Base-by-base conservation (phyloP, 2,888 invertebrate genomes). In the Nomada fucata region DNA sequence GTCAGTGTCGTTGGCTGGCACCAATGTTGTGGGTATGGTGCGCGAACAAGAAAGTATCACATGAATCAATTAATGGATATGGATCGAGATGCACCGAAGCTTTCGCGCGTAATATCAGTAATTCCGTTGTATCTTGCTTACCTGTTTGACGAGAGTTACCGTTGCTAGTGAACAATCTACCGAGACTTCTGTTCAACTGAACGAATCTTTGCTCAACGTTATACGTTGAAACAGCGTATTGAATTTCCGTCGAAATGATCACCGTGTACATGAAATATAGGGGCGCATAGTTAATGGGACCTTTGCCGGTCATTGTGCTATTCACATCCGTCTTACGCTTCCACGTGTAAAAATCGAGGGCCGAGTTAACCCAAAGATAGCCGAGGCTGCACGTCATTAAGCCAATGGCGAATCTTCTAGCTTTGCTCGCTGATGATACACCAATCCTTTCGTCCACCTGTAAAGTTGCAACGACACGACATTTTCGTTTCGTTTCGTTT, bases 191-290 rank as follows among this genome's bases (percentile, higher is more conserved):
- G 86, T 96, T 96, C 55, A 96, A 94, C 0, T 95, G 94, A 13
- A 92, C 92, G 85, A 96, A 95, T 23, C 96, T 94, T 52, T 95
- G 94, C 42, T 95, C 94, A 36, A 96, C 94, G 5, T 95, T 95
- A 71, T 95, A 94, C 2, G 95, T 94, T 0, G 95, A 94, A 86
- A 96, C 94, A 50, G 95, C 95, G 76, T 95, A 96, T 90, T 96
- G 96, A 2, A 96, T 93, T 90, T 95, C 95, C 88, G 96, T 92
- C 57, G 95, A 94, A 87, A 95, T 93, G 64, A 95, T 95, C 55
- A 95, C 94, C 82, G 94, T 94, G 94, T 96, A 96, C 86, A 96
- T 94, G 4, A 95, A 88, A 88, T 96, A 96, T 88, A 96, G 94
- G 0, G 95, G 95, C 0, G 94, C 88, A 91, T 96, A 96, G 91